Base-by-base conservation (phyloP, 2,888 invertebrate genomes). In the Glomeris marginata region DNA sequence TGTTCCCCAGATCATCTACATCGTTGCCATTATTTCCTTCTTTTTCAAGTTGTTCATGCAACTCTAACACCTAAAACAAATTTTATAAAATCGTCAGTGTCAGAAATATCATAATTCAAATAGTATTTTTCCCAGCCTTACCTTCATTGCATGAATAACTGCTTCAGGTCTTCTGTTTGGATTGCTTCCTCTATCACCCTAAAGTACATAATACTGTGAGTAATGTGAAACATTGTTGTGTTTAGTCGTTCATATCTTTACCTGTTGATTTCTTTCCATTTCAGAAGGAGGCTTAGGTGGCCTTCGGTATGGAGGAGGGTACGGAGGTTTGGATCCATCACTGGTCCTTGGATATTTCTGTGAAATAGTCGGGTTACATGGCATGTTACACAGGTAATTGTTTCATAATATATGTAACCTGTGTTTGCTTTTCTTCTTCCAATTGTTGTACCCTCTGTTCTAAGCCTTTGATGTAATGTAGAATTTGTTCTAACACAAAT, bases 61-160 rank as follows among this genome's bases (percentile, higher is more conserved):
- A 84, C 70, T 92, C 87, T 55, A 92, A 72, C 56, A 92, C 65
- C 64, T 66, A 48, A 20, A 53, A 56, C 11, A 38, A 38, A 38
- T 38, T 18, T 8, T 8, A 28, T 8, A 28, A 28, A 28, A 28
- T 28, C 28, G 8, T 28, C 28, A 28, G 28, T 28, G 28, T 3
- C 28, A 28, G 3, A 28, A 28, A 28, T 8, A 28, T 28, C 28
- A 28, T 8, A 28, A 11, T 11, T 11, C 10, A 36, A 13, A 13
- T 36, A 36, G 13, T 11, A 36, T 11, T 41, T 18, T 11, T 8
- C 10, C 16, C 21, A 53, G 50, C n/a, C n/a, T n/a, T 58, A 65
- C 88, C 68, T 88, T 90, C 58, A 92, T 75, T 22, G 94, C 92
- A 58, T 90, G 78, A 11, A 91, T 86, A 2, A 92, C 90, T 0